phyloP scores from a whole-genome alignment of 2,888 invertebrate genomes.

The Drosophila multiciliata region DNA sequence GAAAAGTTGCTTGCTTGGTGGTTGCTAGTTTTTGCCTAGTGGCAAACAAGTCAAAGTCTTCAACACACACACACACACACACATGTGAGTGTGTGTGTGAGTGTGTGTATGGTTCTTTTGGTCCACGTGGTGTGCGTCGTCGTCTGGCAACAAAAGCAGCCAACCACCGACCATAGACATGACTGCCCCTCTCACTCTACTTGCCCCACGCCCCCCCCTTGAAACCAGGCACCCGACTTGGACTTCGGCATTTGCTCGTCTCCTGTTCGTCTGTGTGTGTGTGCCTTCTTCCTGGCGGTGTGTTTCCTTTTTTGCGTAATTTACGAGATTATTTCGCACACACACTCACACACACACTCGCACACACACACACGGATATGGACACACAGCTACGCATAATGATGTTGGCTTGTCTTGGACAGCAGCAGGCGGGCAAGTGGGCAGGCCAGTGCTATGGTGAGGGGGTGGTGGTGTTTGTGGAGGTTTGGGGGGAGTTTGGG shows the following conservation, averaged over 20 bases:
- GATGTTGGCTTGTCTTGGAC: constrained; percentile 81
- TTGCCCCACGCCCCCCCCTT: background rate
- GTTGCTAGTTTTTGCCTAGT: constrained; percentile 52
- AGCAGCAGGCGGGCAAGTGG: constrained; percentile 40
- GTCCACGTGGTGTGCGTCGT: constrained; percentile 66
- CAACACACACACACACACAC: background rate
- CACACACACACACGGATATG: constrained; percentile 33
- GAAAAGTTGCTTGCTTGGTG: constrained; percentile 28
- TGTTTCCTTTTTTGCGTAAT: constrained; percentile 81
- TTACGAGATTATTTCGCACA: constrained; percentile 81
- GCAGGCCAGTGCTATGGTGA: constrained; percentile 10
- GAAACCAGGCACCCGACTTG: constrained; percentile 10
- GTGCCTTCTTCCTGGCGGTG: constrained; percentile 50
- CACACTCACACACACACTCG: constrained; percentile 41
- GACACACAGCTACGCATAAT: constrained; percentile 77
- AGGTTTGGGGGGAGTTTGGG: constrained; percentile 1
- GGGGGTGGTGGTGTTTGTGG: background rate
- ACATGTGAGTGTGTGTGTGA: constrained; percentile 15
- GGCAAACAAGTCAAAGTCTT: constrained; percentile 33
- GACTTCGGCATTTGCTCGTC: constrained; percentile 38
- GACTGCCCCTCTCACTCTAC: background rate
- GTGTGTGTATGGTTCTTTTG: constrained; percentile 30
- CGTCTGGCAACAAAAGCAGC: constrained; percentile 60
- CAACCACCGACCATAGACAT: constrained; percentile 57
- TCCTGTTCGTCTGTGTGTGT: constrained; percentile 16